Conservation (phyloP, 2,113 vertebrate species). For the Dicrurus megarhynchus region DNA sequence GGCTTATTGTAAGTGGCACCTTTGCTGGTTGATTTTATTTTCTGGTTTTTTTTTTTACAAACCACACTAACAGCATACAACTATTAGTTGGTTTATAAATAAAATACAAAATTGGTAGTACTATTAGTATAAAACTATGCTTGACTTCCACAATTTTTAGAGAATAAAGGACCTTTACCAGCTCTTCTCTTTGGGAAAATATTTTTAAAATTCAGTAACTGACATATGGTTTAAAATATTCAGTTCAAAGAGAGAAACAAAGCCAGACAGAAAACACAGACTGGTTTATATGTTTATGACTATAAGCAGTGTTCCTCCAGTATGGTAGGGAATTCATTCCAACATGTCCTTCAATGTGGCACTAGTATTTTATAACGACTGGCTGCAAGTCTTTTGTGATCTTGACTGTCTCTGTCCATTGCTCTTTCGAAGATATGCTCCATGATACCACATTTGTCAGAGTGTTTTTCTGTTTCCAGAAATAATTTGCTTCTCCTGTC, state of each 20-base stretch:
- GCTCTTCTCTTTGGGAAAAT: neutral
- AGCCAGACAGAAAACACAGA: constrained; percentile 2
- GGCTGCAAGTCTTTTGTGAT: neutral
- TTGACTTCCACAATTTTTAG: neutral
- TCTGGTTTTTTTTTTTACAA: neutral
- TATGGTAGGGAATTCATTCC: neutral
- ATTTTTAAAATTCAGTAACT: neutral
- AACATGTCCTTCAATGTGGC: neutral
- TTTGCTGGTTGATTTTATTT: neutral
- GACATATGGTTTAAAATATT: neutral
- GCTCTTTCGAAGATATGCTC: neutral
- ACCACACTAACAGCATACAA: neutral
- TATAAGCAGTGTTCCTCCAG: neutral
- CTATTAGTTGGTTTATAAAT: neutral
- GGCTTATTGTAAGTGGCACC: neutral
- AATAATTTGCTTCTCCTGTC: constrained; percentile 11
- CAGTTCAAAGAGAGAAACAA: constrained; percentile 13
- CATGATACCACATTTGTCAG: neutral
- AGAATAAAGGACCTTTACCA: neutral
- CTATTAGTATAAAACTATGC: neutral
- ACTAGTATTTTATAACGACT: neutral
- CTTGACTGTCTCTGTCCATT: neutral
- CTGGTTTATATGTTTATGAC: neutral
- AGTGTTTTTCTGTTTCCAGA: neutral
- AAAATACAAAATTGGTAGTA: neutral